Evolutionary conservation across 2,888 invertebrate species (phyloP).

Genomic region (Cosmia trapezina): DNA sequence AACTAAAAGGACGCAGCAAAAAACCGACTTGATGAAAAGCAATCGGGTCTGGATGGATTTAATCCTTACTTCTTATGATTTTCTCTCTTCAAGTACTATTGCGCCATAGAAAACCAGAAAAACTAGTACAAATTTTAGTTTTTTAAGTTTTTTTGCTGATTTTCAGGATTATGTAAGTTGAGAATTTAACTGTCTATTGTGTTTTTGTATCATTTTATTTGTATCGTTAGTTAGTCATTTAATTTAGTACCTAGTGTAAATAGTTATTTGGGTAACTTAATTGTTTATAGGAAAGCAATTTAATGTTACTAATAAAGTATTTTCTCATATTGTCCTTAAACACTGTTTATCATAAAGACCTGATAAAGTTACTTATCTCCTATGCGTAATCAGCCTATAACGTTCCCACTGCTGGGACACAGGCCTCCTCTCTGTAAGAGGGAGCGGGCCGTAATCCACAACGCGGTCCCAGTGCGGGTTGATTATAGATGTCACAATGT

Average conservation of each 20-base stretch:
- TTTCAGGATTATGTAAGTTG: neutral
- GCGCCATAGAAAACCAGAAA: neutral
- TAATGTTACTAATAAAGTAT: neutral
- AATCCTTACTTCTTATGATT: constrained; percentile 10
- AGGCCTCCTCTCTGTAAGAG: no score
- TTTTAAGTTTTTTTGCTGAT: neutral
- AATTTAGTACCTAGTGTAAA: neutral
- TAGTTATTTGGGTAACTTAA: no score
- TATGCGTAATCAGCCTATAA: no score
- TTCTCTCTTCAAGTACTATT: neutral
- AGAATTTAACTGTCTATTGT: neutral
- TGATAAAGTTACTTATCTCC: neutral
- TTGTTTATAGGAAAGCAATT: no score
- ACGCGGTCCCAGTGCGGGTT: no score
- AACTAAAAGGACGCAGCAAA: neutral
- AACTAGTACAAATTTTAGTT: neutral
- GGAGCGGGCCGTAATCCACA: no score
- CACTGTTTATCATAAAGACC: no score
- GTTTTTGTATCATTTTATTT: no score
- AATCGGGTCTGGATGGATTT: constrained; percentile 13
- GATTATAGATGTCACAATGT: no score
- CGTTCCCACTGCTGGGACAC: no score
- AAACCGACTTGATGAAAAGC: constrained; percentile 1
- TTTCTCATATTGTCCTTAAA: neutral
- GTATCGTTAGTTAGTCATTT: neutral